Evolutionary conservation across 2,888 invertebrate species (phyloP).

Genomic region (Ectemnius lituratus): DNA sequence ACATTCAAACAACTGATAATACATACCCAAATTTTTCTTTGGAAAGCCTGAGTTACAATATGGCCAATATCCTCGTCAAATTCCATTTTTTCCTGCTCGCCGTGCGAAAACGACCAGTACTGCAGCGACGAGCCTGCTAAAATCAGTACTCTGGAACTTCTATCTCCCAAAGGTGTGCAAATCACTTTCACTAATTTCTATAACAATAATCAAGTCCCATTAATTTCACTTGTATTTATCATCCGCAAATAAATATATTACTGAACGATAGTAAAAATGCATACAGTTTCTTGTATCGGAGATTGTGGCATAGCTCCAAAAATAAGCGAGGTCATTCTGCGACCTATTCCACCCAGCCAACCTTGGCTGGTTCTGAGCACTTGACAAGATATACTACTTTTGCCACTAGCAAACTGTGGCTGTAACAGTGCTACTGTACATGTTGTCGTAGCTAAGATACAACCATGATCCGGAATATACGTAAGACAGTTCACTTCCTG

Average conservation of each 20-base stretch:
- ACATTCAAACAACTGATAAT: background rate
- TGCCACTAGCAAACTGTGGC: slow-evolving; percentile 82
- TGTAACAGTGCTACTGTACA: slow-evolving; percentile 89
- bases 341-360: slow-evolving; percentile 92
- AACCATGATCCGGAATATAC: slow-evolving; percentile 85
- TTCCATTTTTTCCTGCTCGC: slow-evolving; percentile 85
- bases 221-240: background rate
- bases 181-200: slow-evolving; percentile 84
- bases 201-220: slow-evolving; percentile 12
- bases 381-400: slow-evolving; percentile 84
- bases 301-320: slow-evolving; percentile 86
- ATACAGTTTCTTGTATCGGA: slow-evolving; percentile 82
- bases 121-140: slow-evolving; percentile 89
- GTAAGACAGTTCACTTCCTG: slow-evolving; percentile 90
- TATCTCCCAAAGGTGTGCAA: slow-evolving; percentile 71
- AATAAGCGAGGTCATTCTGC: slow-evolving; percentile 88
- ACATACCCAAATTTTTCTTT: slow-evolving; percentile 84
- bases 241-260: slow-evolving; percentile 60
- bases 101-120: slow-evolving; percentile 86
- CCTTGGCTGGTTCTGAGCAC: slow-evolving; percentile 87
- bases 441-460: slow-evolving; percentile 94
- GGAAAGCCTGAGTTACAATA: slow-evolving; percentile 85
- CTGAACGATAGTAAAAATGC: no score
- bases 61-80: slow-evolving; percentile 88
- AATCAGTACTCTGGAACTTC: slow-evolving; percentile 83